Percentiles rank a stretch among this genome's conserved stretches.
Evolutionary conservation across 2,113 vertebrate genomes (phyloP).

Genomic region (Stegastes partitus): DNA sequence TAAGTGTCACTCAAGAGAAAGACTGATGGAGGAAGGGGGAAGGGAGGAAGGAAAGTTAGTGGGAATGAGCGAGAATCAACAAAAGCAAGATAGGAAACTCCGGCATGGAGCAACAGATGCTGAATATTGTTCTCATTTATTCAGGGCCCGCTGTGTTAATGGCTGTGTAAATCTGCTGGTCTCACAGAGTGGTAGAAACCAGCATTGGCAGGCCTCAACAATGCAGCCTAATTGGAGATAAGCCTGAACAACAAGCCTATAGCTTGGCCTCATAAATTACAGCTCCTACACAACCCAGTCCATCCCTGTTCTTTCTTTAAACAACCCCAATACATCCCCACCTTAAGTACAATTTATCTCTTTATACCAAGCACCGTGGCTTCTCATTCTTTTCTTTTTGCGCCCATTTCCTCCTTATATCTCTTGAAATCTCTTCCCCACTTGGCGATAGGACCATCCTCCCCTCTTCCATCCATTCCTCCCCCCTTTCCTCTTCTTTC

Average conservation of each 20-base stretch:
- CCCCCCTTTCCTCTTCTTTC: conserved; percentile 22
- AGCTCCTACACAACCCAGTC: conserved; percentile 41
- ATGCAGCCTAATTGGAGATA: conserved; percentile 86
- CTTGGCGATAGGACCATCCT: conserved; percentile 20
- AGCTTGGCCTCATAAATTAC: conserved; percentile 80
- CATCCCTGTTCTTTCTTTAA: conserved; percentile 7
- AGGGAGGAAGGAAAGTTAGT: conserved; percentile 11
- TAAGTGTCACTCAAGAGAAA: conserved; percentile 39
- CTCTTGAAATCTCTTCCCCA: conserved; percentile 4
- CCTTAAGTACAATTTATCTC: conserved; percentile 23
- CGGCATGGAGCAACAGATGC: conserved; percentile 70
- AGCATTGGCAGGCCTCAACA: conserved; percentile 78
- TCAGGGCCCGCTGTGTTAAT: conserved; percentile 78
- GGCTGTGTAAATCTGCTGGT: conserved; percentile 78
- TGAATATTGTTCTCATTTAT: conserved; percentile 79
- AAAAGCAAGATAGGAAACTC: conserved; percentile 48
- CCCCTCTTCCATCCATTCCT: conserved; percentile 14
- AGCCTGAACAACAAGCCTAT: conserved; percentile 82
- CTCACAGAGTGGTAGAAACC: conserved; percentile 74
- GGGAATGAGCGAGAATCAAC: conserved; percentile 54
- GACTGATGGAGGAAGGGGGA: conserved; percentile 11
- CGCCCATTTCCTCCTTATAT: conserved; percentile 16
- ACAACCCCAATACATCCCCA: background rate
- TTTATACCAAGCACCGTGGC: conserved; percentile 1
- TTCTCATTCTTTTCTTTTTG: conserved; percentile 11